Percentiles rank a stretch among this genome's conserved stretches.
Evolutionary conservation across 2,888 invertebrate species (phyloP).

Genomic region (Nematopogon swammerdamellus): DNA sequence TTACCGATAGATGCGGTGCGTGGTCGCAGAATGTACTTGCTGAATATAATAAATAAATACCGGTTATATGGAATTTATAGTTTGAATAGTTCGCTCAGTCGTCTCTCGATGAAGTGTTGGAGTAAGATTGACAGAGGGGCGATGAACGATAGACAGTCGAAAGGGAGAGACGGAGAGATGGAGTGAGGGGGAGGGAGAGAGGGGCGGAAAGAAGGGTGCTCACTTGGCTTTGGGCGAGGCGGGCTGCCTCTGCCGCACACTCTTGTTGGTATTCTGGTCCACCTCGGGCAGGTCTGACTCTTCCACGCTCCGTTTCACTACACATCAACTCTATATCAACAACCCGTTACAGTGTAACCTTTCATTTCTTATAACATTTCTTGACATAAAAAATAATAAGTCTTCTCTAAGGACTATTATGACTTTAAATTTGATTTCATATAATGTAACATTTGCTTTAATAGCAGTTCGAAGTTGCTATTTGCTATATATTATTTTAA

Average conservation of each 20-base stretch:
- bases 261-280: slow-evolving; percentile 84
- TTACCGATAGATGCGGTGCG: not conserved
- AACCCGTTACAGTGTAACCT: slow-evolving; percentile 1
- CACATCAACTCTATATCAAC: slow-evolving; percentile 18
- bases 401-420: too few species aligned
- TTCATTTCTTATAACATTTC: too few species aligned
- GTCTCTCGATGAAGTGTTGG: not conserved
- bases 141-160: too few species aligned
- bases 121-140: too few species aligned
- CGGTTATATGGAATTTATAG: not conserved
- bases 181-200: not conserved
- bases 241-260: slow-evolving; percentile 59
- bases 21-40: not conserved
- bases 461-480: too few species aligned
- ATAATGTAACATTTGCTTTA: too few species aligned
- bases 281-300: slow-evolving; percentile 92
- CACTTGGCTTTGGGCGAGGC: slow-evolving; percentile 59
- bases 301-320: slow-evolving; percentile 66
- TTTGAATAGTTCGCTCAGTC: not conserved
- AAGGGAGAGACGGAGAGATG: not conserved
- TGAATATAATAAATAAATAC: not conserved
- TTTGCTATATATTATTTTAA: too few species aligned
- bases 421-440: too few species aligned
- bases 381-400: too few species aligned
- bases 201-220: slow-evolving; percentile 11